Conservation (phyloP, 2,113 vertebrate species). For the Micronycteris hirsuta region DNA sequence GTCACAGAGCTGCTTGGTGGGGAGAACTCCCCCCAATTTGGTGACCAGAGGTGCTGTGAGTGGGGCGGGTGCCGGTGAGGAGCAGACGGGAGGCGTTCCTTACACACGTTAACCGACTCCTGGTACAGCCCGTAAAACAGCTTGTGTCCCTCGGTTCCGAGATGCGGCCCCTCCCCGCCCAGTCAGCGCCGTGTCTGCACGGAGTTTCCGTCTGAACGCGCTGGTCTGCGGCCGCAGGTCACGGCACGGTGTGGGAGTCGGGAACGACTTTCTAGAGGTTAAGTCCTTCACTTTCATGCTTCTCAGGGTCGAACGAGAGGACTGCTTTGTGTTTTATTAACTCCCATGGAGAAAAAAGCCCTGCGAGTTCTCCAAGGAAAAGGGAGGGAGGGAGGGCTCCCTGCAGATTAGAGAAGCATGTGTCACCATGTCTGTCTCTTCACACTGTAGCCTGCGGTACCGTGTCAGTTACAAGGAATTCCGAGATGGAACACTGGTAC, state of each 20-base stretch:
- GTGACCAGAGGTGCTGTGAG: neutral
- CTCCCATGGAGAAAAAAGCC: neutral
- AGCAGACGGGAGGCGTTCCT: accelerated
- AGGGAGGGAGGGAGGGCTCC: neutral
- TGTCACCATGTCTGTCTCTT: no score
- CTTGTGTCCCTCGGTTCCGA: neutral
- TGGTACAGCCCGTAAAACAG: neutral
- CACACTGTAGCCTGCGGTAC: neutral
- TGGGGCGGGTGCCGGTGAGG: accelerated
- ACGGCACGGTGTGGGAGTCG: neutral
- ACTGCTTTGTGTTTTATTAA: neutral
- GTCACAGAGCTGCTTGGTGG: accelerated
- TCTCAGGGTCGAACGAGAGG: neutral
- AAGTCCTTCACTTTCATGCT: neutral
- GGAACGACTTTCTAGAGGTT: neutral
- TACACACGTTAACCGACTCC: no score
- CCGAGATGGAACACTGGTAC: neutral
- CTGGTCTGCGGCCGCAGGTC: accelerated
- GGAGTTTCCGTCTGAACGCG: neutral
- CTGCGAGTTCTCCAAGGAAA: neutral
- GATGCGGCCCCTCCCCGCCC: neutral
- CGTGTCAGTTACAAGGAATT: neutral
- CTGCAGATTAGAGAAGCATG: neutral
- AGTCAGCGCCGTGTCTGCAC: neutral
- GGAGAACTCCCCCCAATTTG: no score